Evolutionary conservation across 1,140 invertebrate species (phyloP), one percentile per base, ranked within the genome.

Genomic region (Temnothorax nylanderi): DNA sequence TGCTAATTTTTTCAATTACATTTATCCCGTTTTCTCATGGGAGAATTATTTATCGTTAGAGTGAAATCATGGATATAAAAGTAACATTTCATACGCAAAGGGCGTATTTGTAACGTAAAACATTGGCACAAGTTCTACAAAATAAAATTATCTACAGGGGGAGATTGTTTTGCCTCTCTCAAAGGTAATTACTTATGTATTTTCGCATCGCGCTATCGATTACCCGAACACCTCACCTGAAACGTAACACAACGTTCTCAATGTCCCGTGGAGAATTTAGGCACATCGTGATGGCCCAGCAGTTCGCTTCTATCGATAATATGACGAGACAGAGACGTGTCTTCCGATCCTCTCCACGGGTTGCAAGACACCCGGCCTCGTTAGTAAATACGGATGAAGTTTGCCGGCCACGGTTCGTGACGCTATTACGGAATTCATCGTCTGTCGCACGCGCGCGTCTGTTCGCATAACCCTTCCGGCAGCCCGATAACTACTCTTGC

Each of bases 361-460:
- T 32, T 65, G 51, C 34, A 87, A 82, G 41, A 82, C 51, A 54
- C 56, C 69, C 80, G 47, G 49, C 41, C 69, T 74, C 80, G 65
- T 87, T 84, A 44, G 69, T 85, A 87, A 87, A 87, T 69, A 85
- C 44, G 64, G 60, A 41, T 80, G 34, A 87, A 87, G 86, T 87
- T 87, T 87, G 71, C 69, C 58, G 54, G 78, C 58, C 60, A 26
- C 74, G 80, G 76, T 51, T 81, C 62, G 71, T 87, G 77, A 87
- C 80, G 49, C 86, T 74, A 84, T 84, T 85, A 87, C 21, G 32
- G 80, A 60, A 87, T 85, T 64, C 60, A 51, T 72, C 60, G 86
- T 76, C 41, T 87, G 58, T 62, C 47, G 67, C 37, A 26, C 26
- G 21, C 54, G 37, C 51, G 62, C 13, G 77, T 81, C 62, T 49